These are phyloP conservation scores for Phthorimaea operculella DNA, from an alignment of 1,140 invertebrate genomes.

Conservation along the genomic window DNA sequence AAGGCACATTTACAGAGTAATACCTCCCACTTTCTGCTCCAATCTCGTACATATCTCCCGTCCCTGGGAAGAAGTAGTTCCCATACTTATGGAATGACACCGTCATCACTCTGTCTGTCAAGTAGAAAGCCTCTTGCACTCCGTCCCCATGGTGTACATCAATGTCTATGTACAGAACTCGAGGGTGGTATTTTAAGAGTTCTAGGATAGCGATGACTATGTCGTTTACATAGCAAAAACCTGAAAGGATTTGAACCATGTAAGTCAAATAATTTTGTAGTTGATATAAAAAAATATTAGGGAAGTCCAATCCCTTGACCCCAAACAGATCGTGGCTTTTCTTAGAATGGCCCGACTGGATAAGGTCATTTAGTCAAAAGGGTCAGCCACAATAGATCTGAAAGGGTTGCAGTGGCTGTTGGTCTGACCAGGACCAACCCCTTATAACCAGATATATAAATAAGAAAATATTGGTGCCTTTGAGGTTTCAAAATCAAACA, in stretches of 20 bases:
- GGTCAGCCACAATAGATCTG: too few species aligned
- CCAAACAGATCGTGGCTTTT: too few species aligned
- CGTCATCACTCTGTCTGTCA: conserved; percentile 99
- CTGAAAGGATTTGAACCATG: conserved; percentile 60
- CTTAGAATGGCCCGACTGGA: too few species aligned
- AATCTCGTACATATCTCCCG: conserved; percentile 98
- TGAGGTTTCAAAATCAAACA: too few species aligned
- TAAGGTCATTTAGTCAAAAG: too few species aligned
- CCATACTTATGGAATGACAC: conserved; percentile 99
- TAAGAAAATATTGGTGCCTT: too few species aligned
- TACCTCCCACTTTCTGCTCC: conserved; percentile 93
- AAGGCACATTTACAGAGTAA: conserved; percentile 96
- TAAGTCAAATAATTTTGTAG: too few species aligned
- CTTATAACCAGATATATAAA: too few species aligned
- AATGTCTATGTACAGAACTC: conserved; percentile 99
- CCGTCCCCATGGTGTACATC: conserved; percentile 99
- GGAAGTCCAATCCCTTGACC: too few species aligned
- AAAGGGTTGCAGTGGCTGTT: too few species aligned
- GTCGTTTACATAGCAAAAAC: conserved; percentile 98
- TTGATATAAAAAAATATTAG: too few species aligned
- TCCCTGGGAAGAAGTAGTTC: conserved; percentile 98
- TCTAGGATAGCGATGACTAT: conserved; percentile 99
- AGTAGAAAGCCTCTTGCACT: conserved; percentile 99
- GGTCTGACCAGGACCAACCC: too few species aligned
- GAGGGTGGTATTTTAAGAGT: conserved; percentile 92